A percentile compares a stretch with the other conserved stretches of the same genome.
Conservation (phyloP, 2,888 invertebrate species). For the Watsonalla cultraria region DNA sequence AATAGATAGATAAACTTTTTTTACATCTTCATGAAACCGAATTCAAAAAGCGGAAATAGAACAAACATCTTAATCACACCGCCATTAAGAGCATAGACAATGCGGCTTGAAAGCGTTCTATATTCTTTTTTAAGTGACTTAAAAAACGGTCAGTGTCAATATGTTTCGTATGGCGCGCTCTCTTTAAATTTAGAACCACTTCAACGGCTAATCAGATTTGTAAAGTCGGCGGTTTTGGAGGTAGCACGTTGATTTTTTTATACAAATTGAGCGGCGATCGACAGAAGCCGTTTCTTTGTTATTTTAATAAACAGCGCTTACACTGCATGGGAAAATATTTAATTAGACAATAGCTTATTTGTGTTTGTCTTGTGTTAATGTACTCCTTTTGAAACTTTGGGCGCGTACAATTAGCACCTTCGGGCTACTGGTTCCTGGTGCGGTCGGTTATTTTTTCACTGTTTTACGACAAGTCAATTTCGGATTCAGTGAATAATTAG, state of each 20-base stretch:
- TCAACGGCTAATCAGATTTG: conserved; percentile 71
- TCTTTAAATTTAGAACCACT: conserved; percentile 76
- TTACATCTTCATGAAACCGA: not conserved
- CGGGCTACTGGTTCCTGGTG: conserved; percentile 52
- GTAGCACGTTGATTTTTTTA: conserved; percentile 30
- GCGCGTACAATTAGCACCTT: conserved; percentile 68
- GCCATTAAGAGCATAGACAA: conserved; percentile 61
- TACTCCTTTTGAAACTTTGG: conserved; percentile 63
- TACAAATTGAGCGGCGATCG: conserved; percentile 46
- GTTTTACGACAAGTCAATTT: conserved; percentile 69
- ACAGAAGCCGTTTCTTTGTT: conserved; percentile 53
- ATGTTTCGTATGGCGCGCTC: conserved; percentile 45
- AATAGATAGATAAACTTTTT: not conserved
- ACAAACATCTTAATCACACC: conserved; percentile 58
- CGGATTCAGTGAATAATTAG: conserved; percentile 39
- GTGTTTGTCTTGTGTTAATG: conserved; percentile 77
- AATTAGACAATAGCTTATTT: conserved; percentile 78
- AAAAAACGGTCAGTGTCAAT: conserved; percentile 55
- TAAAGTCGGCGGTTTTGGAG: conserved; percentile 61
- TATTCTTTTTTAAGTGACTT: conserved; percentile 31
- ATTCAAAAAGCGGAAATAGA: conserved; percentile 27
- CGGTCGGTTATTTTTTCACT: conserved; percentile 27
- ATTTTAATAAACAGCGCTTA: conserved; percentile 42
- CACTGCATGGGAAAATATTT: conserved; percentile 74
- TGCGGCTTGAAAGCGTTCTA: conserved; percentile 59